phyloP scores from a whole-genome alignment of 2,797 vertebrate genomes.

The Novumbra hubbsi region DNA sequence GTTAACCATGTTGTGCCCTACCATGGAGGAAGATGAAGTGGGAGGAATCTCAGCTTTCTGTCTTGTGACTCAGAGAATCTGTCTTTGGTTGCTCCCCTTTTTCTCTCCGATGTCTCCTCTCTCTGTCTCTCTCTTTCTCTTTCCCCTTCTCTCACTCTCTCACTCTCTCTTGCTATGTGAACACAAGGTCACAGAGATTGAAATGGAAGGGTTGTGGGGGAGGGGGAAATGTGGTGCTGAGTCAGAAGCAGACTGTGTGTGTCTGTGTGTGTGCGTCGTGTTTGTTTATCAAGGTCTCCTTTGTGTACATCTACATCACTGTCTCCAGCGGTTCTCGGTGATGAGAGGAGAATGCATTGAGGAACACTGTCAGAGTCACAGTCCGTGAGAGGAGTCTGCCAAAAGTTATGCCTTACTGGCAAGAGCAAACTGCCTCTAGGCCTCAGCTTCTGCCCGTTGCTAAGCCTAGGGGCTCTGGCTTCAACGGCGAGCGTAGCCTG shows the following conservation, averaged over 20 bases:
- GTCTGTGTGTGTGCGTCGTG: neutral
- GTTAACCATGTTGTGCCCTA: neutral
- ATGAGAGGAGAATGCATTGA: neutral
- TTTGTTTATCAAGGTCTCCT: neutral
- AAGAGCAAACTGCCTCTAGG: neutral
- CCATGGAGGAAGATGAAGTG: neutral
- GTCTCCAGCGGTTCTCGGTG: neutral
- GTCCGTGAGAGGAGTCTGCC: neutral
- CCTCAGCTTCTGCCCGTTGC: neutral
- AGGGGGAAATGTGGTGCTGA: neutral
- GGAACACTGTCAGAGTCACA: neutral
- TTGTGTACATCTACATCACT: neutral
- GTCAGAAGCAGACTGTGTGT: neutral
- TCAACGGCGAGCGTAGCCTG: neutral
- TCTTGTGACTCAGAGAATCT: neutral
- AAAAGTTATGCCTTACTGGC: neutral
- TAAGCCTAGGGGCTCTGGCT: neutral
- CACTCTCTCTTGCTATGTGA: neutral
- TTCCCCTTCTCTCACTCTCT: neutral
- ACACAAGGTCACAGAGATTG: constrained; percentile 3
- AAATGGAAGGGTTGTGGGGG: neutral
- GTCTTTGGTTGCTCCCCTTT: neutral
- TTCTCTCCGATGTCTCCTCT: neutral
- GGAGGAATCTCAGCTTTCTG: neutral
- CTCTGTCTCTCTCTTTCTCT: neutral